Percentiles rank a stretch among this genome's conserved stretches.
These are phyloP conservation scores for Pseudotriccus pelzelni DNA, from an alignment of 2,797 vertebrate genomes.

Conservation along the genomic window DNA sequence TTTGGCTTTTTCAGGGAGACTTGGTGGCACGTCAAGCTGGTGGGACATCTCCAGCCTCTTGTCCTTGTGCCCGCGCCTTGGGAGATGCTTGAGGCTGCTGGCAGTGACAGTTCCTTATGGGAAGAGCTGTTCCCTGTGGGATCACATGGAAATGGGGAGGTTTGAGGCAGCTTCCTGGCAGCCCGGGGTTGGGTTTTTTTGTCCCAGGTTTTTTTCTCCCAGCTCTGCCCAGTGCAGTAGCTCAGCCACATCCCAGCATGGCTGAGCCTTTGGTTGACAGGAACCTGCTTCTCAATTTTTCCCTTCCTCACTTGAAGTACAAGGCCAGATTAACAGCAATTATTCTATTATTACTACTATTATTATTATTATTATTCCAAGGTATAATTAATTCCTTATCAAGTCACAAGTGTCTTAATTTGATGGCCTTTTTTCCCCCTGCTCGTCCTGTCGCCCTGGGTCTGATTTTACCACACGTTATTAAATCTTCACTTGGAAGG, in stretches of 20 bases:
- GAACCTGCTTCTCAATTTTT: not conserved
- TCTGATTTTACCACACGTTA: not conserved
- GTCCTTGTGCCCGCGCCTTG: not conserved
- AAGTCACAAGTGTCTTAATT: not conserved
- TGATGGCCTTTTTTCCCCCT: not conserved
- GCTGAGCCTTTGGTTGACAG: not conserved
- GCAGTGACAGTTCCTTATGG: not conserved
- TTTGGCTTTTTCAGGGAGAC: not conserved
- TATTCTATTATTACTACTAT: not conserved
- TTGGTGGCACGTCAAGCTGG: not conserved
- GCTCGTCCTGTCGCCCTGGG: not conserved
- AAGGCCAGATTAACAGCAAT: not conserved
- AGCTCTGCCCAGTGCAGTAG: not conserved
- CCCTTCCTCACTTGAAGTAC: not conserved
- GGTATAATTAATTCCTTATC: constrained; percentile 9
- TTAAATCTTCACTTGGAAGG: constrained; percentile 19
- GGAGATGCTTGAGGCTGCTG: not conserved
- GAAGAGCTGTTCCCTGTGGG: not conserved
- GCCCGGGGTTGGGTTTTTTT: not conserved
- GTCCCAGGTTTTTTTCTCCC: not conserved
- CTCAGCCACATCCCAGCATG: not conserved
- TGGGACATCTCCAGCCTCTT: not conserved
- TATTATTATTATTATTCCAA: not conserved
- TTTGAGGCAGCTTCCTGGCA: not conserved
- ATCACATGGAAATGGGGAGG: not conserved